Evolutionary conservation across 1,140 invertebrate species (phyloP), one percentile per base, ranked within the genome.

Genomic region (Thaumetopoea pityocampa): DNA sequence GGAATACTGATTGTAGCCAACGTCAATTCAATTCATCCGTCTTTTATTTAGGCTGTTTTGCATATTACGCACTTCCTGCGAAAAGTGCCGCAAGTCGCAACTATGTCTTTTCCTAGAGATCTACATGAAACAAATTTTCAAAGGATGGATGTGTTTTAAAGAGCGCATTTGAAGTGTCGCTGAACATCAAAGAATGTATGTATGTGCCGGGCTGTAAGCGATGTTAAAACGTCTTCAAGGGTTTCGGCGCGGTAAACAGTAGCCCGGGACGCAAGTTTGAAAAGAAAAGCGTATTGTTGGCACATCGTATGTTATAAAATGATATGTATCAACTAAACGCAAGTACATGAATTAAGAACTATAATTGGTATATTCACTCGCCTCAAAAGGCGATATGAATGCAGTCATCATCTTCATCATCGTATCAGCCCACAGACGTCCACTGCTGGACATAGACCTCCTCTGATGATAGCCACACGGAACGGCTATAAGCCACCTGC

Each of bases 211-310:
- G 38, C 50, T 55, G 30, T 57, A 56, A 67, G 54, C 61, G 69
- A 48, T 78, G 73, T 73, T 76, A 70, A 76, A 80, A 67, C 59
- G 54, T 73, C 65, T 77, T 79, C 70, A 70, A 82, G 72, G 62
- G 72, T 64, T 68, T 63, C 51, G 53, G 54, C 57, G 61, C 58
- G 52, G 70, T 70, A 78, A 80, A 82, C 76, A 82, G 68, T 74
- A 78, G 66, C 62, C 19, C 6, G 24, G 27, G n/a, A 46, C 32
- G 17, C 45, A 63, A 65, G 29, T 12, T 20, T 52, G 18, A 23
- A 44, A 27, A 15, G 5, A 22, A 4, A 15, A 17, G 16, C 10
- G 5, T 7, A 14, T 6, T 10, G 16, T 15, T n/a, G 15, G 15
- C 5, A 14, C 5, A 14, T 8, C 3, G n/a, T n/a, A n/a, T n/a